These are phyloP conservation scores for Eupeodes corollae DNA, from an alignment of 1,140 invertebrate species.

Conservation along the genomic window DNA sequence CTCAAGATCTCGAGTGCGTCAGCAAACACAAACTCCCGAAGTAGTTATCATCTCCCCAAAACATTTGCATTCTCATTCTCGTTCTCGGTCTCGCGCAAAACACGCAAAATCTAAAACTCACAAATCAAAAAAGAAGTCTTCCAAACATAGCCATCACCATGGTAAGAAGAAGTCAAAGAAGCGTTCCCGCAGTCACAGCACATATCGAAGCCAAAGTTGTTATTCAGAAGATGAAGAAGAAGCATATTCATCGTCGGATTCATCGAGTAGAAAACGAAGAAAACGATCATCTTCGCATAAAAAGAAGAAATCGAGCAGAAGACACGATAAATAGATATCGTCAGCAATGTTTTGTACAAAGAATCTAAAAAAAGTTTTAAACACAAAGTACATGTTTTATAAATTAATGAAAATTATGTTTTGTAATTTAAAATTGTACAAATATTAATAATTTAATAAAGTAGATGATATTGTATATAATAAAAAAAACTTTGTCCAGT, in stretches of 20 bases:
- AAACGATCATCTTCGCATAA: neutral
- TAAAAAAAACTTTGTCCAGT: too few relatives aligned
- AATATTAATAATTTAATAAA: too few relatives aligned
- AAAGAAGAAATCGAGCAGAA: neutral
- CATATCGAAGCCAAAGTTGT: neutral
- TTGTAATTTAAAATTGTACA: too few relatives aligned
- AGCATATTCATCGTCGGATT: neutral
- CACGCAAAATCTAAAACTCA: too few relatives aligned
- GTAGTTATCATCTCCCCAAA: neutral
- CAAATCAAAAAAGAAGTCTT: neutral
- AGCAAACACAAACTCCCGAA: neutral
- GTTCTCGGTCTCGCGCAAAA: neutral
- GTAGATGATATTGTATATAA: too few relatives aligned
- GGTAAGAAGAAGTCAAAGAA: conserved; percentile 1
- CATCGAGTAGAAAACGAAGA: neutral
- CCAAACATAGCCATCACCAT: neutral
- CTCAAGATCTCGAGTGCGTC: neutral
- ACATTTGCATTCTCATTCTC: neutral
- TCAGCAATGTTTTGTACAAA: too few relatives aligned
- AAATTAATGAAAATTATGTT: too few relatives aligned
- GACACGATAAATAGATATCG: neutral
- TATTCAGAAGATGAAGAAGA: neutral
- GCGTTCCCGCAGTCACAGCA: neutral
- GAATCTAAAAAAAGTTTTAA: too few relatives aligned
- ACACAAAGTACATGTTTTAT: too few relatives aligned